These are phyloP conservation scores for Orchesella cincta DNA, from an alignment of 1,140 invertebrate genomes.

Conservation along the genomic window DNA sequence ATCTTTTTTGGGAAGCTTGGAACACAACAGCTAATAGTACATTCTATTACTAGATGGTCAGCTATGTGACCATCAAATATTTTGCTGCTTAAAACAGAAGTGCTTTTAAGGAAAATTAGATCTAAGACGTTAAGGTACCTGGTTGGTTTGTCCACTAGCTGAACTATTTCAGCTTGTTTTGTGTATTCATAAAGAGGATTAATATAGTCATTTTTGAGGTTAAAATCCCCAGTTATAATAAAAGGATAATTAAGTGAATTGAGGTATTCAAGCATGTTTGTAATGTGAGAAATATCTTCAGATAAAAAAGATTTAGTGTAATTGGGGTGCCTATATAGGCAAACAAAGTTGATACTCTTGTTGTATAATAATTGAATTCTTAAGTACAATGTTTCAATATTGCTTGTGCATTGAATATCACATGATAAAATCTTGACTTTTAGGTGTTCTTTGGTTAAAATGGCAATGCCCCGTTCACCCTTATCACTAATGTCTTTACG, in stretches of 20 bases:
- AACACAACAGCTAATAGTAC: too few species aligned
- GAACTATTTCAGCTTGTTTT: background rate
- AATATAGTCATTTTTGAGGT: background rate
- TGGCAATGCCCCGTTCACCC: slow-evolving; percentile 11
- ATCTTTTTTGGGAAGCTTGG: too few species aligned
- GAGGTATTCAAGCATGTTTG: background rate
- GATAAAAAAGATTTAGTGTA: background rate
- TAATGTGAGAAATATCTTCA: background rate
- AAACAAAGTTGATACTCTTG: background rate
- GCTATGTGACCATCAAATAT: background rate
- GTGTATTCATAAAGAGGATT: background rate
- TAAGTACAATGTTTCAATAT: background rate
- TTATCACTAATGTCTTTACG: background rate
- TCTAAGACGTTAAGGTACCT: background rate
- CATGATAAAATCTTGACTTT: background rate
- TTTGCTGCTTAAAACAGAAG: too few species aligned
- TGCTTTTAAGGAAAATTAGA: background rate
- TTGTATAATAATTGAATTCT: background rate
- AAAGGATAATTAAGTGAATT: background rate
- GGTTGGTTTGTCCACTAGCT: background rate
- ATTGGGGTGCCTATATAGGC: background rate
- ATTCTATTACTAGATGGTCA: slow-evolving; percentile 10
- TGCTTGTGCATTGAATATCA: background rate
- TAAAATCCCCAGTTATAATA: slow-evolving; percentile 11
- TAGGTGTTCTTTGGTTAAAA: background rate